These are phyloP conservation scores for Campaea margaritaria DNA, from an alignment of 2,888 invertebrate species.

Conservation along the genomic window DNA sequence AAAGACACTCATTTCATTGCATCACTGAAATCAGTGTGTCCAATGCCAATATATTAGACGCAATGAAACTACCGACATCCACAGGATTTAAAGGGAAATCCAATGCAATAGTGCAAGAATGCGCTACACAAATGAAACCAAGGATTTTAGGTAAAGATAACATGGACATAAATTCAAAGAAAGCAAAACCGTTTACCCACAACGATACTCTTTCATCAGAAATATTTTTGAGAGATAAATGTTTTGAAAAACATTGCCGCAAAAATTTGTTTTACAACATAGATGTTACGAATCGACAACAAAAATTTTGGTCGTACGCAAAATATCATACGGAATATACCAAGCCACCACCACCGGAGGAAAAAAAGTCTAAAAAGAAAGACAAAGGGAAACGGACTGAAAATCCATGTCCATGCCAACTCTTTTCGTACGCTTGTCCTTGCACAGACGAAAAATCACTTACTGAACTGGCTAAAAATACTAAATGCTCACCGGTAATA, in stretches of 20 bases:
- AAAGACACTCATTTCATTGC: conserved; percentile 68
- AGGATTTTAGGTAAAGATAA: conserved; percentile 53
- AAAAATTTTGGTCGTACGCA: conserved; percentile 69
- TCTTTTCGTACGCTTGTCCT: conserved; percentile 72
- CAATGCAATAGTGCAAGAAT: conserved; percentile 66
- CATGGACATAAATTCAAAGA: conserved; percentile 51
- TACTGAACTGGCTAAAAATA: conserved; percentile 56
- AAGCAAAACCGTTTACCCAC: conserved; percentile 49
- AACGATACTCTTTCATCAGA: conserved; percentile 60
- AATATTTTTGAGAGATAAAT: conserved; percentile 63
- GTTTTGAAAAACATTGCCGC: conserved; percentile 37
- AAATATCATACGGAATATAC: conserved; percentile 68
- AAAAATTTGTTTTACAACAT: conserved; percentile 46
- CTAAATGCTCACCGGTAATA: conserved; percentile 48
- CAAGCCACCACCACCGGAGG: conserved; percentile 57
- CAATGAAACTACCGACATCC: conserved; percentile 42
- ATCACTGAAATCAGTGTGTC: conserved; percentile 52
- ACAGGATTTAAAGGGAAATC: conserved; percentile 53
- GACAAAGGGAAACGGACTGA: conserved; percentile 54
- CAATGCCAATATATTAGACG: conserved; percentile 53
- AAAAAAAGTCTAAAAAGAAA: conserved; percentile 60
- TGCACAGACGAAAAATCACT: conserved; percentile 63
- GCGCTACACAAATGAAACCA: conserved; percentile 62
- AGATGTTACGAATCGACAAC: conserved; percentile 55
- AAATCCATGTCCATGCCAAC: conserved; percentile 71